Base-by-base conservation (phyloP, 2,888 invertebrate species). In the Mycalesis mineus region DNA sequence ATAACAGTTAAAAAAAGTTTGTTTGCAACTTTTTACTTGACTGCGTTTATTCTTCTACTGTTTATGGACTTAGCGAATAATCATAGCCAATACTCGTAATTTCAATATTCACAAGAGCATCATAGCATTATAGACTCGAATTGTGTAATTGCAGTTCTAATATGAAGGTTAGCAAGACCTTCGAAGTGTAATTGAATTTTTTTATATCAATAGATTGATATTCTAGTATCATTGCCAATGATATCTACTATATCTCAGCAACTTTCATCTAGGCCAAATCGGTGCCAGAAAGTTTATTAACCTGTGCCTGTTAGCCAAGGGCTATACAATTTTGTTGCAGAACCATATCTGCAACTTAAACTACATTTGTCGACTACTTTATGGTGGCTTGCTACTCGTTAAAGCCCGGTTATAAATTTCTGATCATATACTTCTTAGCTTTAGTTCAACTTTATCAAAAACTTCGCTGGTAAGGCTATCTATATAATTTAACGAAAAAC, bases 221-320 rank as follows among this genome's bases (percentile, higher is more conserved):
- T 45, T 28, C 11, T 33, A 47, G 15, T 47, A 47, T 44, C n/a
- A 44, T 47, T 47, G 14, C 33, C 47, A 47, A 47, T 15, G 11
- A 33, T 31, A 13, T 14, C 33, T 11, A 48, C 13, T 29, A 48
- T 50, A 13, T 36, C 36, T 28, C 22, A 5, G 39, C 28, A 50
- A 50, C 50, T 50, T 50, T 50, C 50, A 50, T 50, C 50, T 50
- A 39, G 22, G 39, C 13, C 50, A 39, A 50, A 39, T 39, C 13
- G 28, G 50, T 11, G 49, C 37, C 22, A 37, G 50, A 39, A 39
- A 14, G 13, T 50, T 36, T 50, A 50, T 37, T 50, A 50, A 50
- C 50, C 50, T 39, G 50, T 39, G 17, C 28, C 28, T 42, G 28
- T 50, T 50, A 50, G 50, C 39, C 39, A 39, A 50, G 22, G 28